These are phyloP conservation scores for Anthopleura sola DNA, from an alignment of 64 coral and sea anemone species.

Conservation along the genomic window DNA sequence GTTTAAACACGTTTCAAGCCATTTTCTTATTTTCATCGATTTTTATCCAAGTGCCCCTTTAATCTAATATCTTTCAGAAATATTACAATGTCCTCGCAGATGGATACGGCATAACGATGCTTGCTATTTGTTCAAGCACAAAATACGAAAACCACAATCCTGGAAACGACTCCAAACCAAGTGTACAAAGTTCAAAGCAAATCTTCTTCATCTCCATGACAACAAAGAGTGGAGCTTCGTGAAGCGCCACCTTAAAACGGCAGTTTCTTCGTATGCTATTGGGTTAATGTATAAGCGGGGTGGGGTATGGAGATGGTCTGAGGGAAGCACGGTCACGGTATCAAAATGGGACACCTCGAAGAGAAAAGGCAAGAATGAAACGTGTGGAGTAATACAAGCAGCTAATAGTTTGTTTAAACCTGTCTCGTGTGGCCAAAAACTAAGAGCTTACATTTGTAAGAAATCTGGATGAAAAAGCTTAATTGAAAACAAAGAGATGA, in stretches of 20 bases:
- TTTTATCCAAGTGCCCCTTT: too few relatives aligned
- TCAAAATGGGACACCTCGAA: not conserved
- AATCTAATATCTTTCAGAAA: not conserved
- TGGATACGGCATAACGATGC: not conserved
- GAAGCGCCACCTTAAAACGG: not conserved
- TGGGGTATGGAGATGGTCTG: conserved; percentile 4
- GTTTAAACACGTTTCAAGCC: too few relatives aligned
- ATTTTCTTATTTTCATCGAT: too few relatives aligned
- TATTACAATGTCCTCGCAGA: not conserved
- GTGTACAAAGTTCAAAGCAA: not conserved
- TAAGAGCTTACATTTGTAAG: conserved; percentile 2
- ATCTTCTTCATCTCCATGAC: not conserved
- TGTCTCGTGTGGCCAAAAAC: not conserved
- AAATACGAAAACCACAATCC: not conserved
- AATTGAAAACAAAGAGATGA: not conserved
- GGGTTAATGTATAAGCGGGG: not conserved
- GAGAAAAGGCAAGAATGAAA: not conserved
- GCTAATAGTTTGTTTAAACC: not conserved
- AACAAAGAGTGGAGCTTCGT: conserved; percentile 5
- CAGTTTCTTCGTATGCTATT: not conserved
- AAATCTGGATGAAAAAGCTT: not conserved
- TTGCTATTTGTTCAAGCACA: conserved; percentile 14
- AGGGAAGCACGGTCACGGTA: not conserved
- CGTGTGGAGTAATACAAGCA: not conserved
- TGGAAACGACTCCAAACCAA: not conserved